Conservation (phyloP, 2,888 invertebrate genomes). For the Aphidius colemani region DNA sequence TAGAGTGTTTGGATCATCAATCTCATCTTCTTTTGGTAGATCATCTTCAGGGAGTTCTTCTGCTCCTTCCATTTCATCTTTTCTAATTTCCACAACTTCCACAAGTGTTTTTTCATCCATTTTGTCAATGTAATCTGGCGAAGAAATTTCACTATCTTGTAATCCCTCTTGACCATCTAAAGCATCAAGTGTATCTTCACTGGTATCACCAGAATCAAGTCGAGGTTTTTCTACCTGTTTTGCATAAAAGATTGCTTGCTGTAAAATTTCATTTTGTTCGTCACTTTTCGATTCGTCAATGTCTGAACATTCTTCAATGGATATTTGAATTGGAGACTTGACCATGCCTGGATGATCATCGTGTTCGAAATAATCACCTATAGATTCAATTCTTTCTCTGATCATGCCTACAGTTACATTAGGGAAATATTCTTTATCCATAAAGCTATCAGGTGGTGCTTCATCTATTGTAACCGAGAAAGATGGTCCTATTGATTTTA, state of each 20-base stretch:
- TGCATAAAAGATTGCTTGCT: conserved; percentile 46
- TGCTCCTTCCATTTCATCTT: conserved; percentile 65
- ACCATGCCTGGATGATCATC: conserved; percentile 51
- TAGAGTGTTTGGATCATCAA: conserved; percentile 40
- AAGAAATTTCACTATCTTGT: conserved; percentile 54
- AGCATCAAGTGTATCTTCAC: conserved; percentile 57
- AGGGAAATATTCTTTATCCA: conserved; percentile 46
- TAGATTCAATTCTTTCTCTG: conserved; percentile 32
- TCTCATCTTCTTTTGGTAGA: conserved; percentile 36
- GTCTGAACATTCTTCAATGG: conserved; percentile 58
- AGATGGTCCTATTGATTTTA: conserved; percentile 22
- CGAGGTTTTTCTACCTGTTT: conserved; percentile 50
- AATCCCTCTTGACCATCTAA: conserved; percentile 53
- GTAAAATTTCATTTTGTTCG: conserved; percentile 39
- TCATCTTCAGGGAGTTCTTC: conserved; percentile 61
- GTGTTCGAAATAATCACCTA: conserved; percentile 37
- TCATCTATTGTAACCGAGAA: conserved; percentile 25
- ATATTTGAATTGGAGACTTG: conserved; percentile 57
- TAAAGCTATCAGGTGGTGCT: conserved; percentile 22
- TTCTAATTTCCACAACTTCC: conserved; percentile 68
- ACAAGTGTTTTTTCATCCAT: conserved; percentile 57
- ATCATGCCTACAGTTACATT: conserved; percentile 47
- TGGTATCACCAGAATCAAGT: conserved; percentile 53
- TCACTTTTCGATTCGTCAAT: conserved; percentile 46
- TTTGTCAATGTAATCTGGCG: conserved; percentile 54